A percentile compares a stretch with the other conserved stretches of the same genome.
These are phyloP conservation scores for Tortrix viridana DNA, from an alignment of 2,888 invertebrate genomes.

Conservation along the genomic window DNA sequence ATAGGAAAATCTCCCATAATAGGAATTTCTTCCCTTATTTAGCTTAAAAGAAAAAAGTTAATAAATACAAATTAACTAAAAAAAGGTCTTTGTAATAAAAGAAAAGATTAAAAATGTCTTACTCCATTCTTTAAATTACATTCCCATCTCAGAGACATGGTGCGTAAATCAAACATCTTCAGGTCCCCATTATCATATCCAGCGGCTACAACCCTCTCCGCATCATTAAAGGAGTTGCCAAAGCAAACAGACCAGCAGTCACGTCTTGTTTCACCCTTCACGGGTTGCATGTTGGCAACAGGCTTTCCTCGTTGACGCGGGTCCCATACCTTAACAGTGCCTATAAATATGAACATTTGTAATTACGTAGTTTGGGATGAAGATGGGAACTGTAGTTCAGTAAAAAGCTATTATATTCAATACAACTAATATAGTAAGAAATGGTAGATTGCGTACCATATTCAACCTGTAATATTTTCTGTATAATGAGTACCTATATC, in stretches of 20 bases:
- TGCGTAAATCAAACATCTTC: conserved; percentile 95
- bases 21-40: too few relatives aligned
- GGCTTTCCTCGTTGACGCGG: conserved; percentile 94
- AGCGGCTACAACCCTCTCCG: conserved; percentile 93
- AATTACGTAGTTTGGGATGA: not conserved
- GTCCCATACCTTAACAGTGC: conserved; percentile 97
- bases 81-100: too few relatives aligned
- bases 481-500: too few relatives aligned
- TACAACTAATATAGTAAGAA: too few relatives aligned
- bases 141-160: conserved; percentile 94
- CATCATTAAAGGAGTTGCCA: conserved; percentile 94
- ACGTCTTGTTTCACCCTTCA: conserved; percentile 86
- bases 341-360: conserved; percentile 61
- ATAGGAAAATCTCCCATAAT: too few relatives aligned
- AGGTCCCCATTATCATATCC: conserved; percentile 99
- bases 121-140: conserved; percentile 96
- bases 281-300: conserved; percentile 94
- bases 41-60: too few relatives aligned
- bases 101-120: conserved; percentile 56
- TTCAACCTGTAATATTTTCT: too few relatives aligned
- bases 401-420: too few relatives aligned
- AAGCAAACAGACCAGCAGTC: conserved; percentile 98
- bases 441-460: too few relatives aligned
- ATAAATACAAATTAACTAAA: too few relatives aligned
- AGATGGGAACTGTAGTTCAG: not conserved